Evolutionary conservation across 2,888 invertebrate genomes (phyloP), one percentile per base, ranked within the genome.

Genomic region (Aphodius granarius): DNA sequence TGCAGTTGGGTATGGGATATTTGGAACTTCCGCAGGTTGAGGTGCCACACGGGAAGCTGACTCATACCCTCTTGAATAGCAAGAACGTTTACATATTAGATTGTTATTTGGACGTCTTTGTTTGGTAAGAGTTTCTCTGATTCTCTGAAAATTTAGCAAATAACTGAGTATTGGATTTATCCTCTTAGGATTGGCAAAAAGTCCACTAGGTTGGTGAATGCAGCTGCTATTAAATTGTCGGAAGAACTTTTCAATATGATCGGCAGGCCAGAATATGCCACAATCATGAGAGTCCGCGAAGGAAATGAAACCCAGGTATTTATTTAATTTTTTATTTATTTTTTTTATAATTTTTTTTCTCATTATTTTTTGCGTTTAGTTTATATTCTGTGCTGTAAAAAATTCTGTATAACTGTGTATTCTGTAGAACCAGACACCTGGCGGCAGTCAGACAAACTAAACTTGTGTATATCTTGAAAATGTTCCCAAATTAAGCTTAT

Each of bases 1-100:
- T 99, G 74, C 95, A 97, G 83, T 91, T 99, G 15, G 99, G 99
- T 70, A 98, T 98, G 96, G 99, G 99, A 0, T 99, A 98, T 87
- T 88, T 99, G 81, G 99, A 99, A 88, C 89, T 99, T 82, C 99
- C 99, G 2, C 99, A 99, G 89, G 95, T 94, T 3, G 93, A 94
- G 85, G 89, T 93, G 63, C 91, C 94, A 0, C 93, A 94, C 79
- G 91, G 92, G 77, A 94, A 94, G 83, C 89, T 98, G 5, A 91
- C 91, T 0, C 93, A 95, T 81, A 92, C 91, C 0, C 89, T 95
- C 80, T 90, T 99, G 72, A 93, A 94, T 82, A 96, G 97, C 77
- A 94, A 96, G 84, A 95, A 95, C 87, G 99, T 99, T 0, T 99
- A 98, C 88, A 95, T 99, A 83, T 90, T 99, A 74, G 99, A 99